These are phyloP conservation scores for Trachelus tabidus DNA, from an alignment of 2,888 invertebrate genomes.

Conservation along the genomic window DNA sequence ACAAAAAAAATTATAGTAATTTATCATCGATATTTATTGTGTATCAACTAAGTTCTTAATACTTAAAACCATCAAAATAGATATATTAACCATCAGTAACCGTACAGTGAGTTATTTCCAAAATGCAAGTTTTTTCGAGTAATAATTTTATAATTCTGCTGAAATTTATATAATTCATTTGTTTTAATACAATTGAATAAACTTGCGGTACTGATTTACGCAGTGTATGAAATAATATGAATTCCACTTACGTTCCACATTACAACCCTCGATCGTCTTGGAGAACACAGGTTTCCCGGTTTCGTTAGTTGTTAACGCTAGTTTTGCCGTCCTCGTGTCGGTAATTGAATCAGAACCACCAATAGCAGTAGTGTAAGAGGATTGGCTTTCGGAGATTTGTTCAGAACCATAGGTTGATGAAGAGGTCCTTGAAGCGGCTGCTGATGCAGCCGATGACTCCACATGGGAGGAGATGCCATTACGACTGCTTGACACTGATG, in stretches of 20 bases:
- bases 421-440: conserved; percentile 40
- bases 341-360: conserved; percentile 31
- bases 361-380: conserved; percentile 42
- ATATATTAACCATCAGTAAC: not conserved
- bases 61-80: not conserved
- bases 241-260: conserved; percentile 81
- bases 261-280: conserved; percentile 80
- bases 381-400: conserved; percentile 46
- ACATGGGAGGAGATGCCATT: conserved; percentile 50
- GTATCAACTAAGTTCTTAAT: not conserved
- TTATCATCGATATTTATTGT: conserved; percentile 1
- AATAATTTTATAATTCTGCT: too few relatives aligned
- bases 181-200: too few relatives aligned
- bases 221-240: not conserved
- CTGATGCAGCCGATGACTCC: conserved; percentile 48
- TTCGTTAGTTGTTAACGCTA: conserved; percentile 48
- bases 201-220: too few relatives aligned
- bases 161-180: too few relatives aligned
- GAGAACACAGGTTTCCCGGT: conserved; percentile 78
- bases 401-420: conserved; percentile 42
- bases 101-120: too few relatives aligned
- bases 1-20: not conserved
- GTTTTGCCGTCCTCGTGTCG: conserved; percentile 39
- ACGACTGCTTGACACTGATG: conserved; percentile 61
- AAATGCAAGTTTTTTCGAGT: too few relatives aligned